These are phyloP conservation scores for Benthosema pterotum DNA, from an alignment of 2,797 vertebrate genomes.

Conservation along the genomic window DNA sequence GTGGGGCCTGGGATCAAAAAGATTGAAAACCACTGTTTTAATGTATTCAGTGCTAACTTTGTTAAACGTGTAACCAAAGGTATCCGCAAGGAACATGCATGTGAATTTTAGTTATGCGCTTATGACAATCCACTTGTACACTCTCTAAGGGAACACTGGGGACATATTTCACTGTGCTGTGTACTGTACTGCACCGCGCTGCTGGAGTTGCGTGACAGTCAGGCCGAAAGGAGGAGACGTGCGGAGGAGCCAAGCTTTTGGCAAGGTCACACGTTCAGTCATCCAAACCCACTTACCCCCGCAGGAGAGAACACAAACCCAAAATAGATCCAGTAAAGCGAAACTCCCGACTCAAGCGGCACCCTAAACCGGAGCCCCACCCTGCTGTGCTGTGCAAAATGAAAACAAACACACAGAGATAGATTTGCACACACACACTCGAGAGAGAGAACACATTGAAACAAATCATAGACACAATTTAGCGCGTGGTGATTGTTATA, in stretches of 20 bases:
- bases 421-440: no score
- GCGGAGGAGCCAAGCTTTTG: constrained; percentile 2
- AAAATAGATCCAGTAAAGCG: constrained; percentile 37
- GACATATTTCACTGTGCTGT: neutral
- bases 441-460: no score
- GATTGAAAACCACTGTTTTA: constrained; percentile 14
- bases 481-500: no score
- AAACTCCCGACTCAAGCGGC: constrained; percentile 38
- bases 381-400: constrained; percentile 42
- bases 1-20: neutral
- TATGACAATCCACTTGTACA: no score
- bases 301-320: neutral
- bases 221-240: constrained; percentile 17
- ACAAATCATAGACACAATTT: no score
- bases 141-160: no score
- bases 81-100: no score
- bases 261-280: neutral
- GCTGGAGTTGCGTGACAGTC: neutral
- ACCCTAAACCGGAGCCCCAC: constrained; percentile 9
- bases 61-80: no score
- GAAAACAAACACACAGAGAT: constrained; percentile 39
- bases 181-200: neutral
- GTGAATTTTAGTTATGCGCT: no score
- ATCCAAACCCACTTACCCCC: neutral
- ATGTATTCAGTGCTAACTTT: neutral